These are phyloP conservation scores for Aradus depressus DNA, from an alignment of 2,888 invertebrate species.

Conservation along the genomic window DNA sequence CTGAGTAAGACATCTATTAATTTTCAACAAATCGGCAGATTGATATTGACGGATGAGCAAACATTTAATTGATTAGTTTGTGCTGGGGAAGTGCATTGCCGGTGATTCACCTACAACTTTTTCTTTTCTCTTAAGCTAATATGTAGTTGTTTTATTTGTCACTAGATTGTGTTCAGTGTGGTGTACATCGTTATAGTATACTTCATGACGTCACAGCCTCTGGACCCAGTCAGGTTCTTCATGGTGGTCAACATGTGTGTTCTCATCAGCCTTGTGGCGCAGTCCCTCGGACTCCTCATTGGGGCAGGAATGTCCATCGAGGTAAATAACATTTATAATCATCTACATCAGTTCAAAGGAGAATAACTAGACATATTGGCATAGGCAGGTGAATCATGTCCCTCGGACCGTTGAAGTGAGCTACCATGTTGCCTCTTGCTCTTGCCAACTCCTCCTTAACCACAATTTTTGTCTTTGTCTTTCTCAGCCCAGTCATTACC, in stretches of 20 bases:
- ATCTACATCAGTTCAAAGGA: too few relatives aligned
- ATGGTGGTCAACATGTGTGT: slow-evolving; percentile 68
- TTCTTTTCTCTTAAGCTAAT: slow-evolving; percentile 2
- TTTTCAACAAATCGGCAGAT: not conserved
- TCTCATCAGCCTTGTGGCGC: slow-evolving; percentile 80
- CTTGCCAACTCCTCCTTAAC: too few relatives aligned
- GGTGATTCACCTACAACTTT: too few relatives aligned
- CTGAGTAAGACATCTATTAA: not conserved
- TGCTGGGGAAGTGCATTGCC: too few relatives aligned
- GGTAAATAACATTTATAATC: too few relatives aligned
- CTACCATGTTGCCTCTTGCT: too few relatives aligned
- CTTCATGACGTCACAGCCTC: slow-evolving; percentile 92
- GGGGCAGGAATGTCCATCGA: slow-evolving; percentile 86
- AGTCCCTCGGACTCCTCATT: slow-evolving; percentile 81
- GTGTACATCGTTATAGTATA: slow-evolving; percentile 84
- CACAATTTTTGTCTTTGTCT: too few relatives aligned
- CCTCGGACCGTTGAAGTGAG: too few relatives aligned
- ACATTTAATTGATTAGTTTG: too few relatives aligned
- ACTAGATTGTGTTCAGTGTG: slow-evolving; percentile 76
- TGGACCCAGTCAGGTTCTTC: slow-evolving; percentile 67
- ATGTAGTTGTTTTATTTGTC: slow-evolving; percentile 36
- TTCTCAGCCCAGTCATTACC: too few relatives aligned
- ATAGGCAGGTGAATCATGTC: too few relatives aligned
- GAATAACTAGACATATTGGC: too few relatives aligned
- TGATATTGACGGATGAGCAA: not conserved